Conservation (phyloP, 2,797 vertebrate species). For the Miichthys miiuy region DNA sequence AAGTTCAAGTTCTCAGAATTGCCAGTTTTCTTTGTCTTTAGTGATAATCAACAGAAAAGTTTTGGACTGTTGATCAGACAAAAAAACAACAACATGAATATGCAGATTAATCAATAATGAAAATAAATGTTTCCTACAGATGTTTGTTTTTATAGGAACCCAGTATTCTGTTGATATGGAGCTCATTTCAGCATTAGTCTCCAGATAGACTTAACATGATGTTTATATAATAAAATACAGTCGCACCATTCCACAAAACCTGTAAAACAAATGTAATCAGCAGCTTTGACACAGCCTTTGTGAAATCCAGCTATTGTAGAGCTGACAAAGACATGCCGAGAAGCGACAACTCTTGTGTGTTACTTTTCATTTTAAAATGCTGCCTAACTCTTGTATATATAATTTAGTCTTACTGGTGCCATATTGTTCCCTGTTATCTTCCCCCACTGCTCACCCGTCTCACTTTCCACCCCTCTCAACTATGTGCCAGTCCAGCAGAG, state of each 20-base stretch:
- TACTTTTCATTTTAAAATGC: not conserved
- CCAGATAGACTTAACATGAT: not conserved
- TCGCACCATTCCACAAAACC: not conserved
- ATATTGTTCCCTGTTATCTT: not conserved
- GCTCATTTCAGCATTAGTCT: not conserved
- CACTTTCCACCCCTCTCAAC: slow-evolving; percentile 22
- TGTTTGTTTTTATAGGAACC: not conserved
- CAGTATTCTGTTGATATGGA: not conserved
- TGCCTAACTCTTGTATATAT: not conserved
- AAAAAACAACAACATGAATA: not conserved
- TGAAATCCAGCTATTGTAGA: not conserved
- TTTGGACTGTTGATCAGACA: not conserved
- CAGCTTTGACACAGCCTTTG: not conserved
- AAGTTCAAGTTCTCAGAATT: not conserved
- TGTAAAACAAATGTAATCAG: too few relatives aligned
- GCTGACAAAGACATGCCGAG: not conserved
- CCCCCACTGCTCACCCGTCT: not conserved
- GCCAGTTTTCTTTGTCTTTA: not conserved
- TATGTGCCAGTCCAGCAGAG: slow-evolving; percentile 76
- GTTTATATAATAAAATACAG: not conserved
- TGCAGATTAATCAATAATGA: not conserved
- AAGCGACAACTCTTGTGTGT: not conserved
- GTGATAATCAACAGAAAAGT: not conserved
- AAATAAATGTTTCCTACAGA: not conserved
- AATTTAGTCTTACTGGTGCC: not conserved